Evolutionary conservation across 2,888 invertebrate genomes (phyloP).

Genomic region (Chloroclysta siterata): DNA sequence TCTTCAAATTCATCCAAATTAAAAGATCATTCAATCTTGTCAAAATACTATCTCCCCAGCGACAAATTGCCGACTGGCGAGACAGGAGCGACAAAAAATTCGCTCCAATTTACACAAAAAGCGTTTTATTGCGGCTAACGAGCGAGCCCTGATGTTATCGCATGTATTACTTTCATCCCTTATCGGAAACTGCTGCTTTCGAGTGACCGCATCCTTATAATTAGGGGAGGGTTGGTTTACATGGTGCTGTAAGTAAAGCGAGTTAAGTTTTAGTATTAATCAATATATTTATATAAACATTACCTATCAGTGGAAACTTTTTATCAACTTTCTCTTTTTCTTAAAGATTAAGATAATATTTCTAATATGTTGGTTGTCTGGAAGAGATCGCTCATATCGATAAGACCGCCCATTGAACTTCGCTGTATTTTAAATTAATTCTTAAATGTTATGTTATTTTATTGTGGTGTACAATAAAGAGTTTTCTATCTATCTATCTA

Average conservation of each 20-base stretch:
- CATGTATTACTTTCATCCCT: constrained; percentile 81
- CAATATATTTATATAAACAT: no score
- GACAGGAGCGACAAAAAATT: constrained; percentile 77
- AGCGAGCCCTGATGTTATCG: constrained; percentile 77
- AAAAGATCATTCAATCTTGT: constrained; percentile 40
- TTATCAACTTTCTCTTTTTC: no score
- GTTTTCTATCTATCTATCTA: no score
- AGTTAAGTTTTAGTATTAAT: neutral
- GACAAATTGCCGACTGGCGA: constrained; percentile 75
- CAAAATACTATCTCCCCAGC: constrained; percentile 57
- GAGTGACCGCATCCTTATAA: constrained; percentile 73
- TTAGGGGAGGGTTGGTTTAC: constrained; percentile 63
- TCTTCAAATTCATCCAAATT: constrained; percentile 26
- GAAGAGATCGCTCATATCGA: no score
- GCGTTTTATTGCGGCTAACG: constrained; percentile 78
- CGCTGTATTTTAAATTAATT: no score
- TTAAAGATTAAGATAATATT: no score
- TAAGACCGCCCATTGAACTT: no score
- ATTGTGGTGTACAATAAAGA: no score
- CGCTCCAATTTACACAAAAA: constrained; percentile 74
- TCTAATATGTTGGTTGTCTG: no score
- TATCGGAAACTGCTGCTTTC: constrained; percentile 64
- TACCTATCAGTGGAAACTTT: no score
- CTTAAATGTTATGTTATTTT: no score
- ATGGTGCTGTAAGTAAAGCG: constrained; percentile 44